A percentile compares a stretch with the other conserved stretches of the same genome.
phyloP scores from a whole-genome alignment of 2,797 vertebrate genomes.

The Phrynocephalus forsythii region DNA sequence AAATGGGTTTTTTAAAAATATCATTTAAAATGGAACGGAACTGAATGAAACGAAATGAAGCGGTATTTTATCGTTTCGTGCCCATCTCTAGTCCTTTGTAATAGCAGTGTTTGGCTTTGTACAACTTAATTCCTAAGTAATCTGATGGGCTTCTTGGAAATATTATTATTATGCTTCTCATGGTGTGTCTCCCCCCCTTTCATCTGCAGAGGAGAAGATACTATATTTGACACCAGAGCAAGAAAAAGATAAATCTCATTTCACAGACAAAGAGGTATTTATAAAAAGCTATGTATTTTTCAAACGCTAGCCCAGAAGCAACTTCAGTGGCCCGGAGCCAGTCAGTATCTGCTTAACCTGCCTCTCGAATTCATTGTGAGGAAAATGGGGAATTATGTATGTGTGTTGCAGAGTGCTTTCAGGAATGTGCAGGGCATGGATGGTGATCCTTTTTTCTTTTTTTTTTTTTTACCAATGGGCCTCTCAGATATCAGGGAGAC shows the following conservation, averaged over 20 bases:
- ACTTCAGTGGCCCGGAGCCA: neutral
- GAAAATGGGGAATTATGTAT: neutral
- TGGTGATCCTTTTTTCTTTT: too few species aligned
- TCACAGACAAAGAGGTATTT: slow-evolving; percentile 98
- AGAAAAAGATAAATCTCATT: slow-evolving; percentile 99
- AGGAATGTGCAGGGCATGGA: neutral
- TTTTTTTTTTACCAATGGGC: neutral
- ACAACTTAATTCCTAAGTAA: too few species aligned
- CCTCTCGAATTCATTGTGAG: neutral
- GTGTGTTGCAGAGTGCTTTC: neutral
- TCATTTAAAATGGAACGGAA: too few species aligned
- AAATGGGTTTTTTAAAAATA: too few species aligned
- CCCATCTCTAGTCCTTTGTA: neutral
- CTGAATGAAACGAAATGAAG: too few species aligned
- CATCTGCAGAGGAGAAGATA: slow-evolving; percentile 91
- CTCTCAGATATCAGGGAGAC: neutral
- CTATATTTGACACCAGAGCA: slow-evolving; percentile 98
- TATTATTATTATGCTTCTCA: neutral
- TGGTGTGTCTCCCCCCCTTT: neutral
- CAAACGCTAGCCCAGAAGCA: neutral
- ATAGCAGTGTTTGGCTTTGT: neutral
- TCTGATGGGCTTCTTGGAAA: neutral
- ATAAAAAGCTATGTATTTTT: neutral
- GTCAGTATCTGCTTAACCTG: neutral
- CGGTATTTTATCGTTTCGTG: too few species aligned